phyloP scores from a whole-genome alignment of 2,888 invertebrate species.

The Coelopa pilipes region DNA sequence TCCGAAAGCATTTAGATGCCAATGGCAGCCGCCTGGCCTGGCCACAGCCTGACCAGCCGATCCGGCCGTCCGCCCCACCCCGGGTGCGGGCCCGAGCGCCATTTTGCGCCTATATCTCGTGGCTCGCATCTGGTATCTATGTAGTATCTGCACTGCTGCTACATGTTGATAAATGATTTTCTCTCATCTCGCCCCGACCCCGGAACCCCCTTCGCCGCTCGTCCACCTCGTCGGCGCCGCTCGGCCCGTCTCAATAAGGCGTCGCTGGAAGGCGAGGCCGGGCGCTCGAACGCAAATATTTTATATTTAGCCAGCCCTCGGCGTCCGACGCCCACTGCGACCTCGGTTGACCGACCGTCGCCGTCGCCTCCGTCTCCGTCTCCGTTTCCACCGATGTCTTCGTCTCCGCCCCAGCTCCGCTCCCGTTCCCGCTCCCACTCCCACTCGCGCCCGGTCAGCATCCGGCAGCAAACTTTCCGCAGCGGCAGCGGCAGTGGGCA shows the following conservation, averaged over 20 bases:
- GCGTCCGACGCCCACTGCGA: slow-evolving; percentile 1
- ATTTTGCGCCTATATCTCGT: slow-evolving; percentile 10
- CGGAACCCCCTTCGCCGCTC: too few species aligned
- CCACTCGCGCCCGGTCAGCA: neutral
- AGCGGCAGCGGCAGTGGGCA: slow-evolving; percentile 5
- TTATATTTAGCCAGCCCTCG: neutral
- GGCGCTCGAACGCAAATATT: slow-evolving; percentile 15
- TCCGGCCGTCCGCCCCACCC: neutral
- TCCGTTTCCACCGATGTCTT: neutral
- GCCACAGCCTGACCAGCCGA: slow-evolving; percentile 29
- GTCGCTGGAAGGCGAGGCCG: slow-evolving; percentile 9
- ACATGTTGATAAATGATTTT: slow-evolving; percentile 34
- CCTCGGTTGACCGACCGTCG: neutral
- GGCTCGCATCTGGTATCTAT: neutral
- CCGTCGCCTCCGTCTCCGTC: neutral
- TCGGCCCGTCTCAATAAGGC: too few species aligned
- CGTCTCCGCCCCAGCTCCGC: too few species aligned
- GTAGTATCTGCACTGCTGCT: neutral
- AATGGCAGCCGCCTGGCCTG: slow-evolving; percentile 15
- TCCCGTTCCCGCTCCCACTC: neutral
- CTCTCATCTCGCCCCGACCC: slow-evolving; percentile 7
- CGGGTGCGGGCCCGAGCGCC: too few species aligned
- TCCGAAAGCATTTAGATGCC: slow-evolving; percentile 5
- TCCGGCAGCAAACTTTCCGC: slow-evolving; percentile 16
- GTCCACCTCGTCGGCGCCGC: too few species aligned